Conservation (phyloP, 2,113 vertebrate species). For the Periophthalmodon schlosseri region DNA sequence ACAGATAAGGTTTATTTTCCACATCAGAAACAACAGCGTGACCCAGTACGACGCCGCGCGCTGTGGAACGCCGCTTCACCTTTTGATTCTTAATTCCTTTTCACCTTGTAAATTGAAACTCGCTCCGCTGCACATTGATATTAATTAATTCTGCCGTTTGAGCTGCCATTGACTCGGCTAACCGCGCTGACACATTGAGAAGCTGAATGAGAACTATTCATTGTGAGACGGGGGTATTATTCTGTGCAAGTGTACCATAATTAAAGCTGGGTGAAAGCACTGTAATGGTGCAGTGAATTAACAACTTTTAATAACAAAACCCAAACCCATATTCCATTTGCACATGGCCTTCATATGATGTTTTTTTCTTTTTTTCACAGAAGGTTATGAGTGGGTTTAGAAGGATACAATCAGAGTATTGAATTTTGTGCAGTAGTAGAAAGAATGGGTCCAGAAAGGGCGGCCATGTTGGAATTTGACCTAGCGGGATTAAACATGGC, state of each 20-base stretch:
- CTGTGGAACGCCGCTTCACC: not conserved
- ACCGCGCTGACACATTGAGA: slow-evolving; percentile 5
- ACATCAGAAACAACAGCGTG: not conserved
- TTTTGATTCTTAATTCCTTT: slow-evolving; percentile 26
- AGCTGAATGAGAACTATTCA: slow-evolving; percentile 28
- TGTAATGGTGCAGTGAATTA: slow-evolving; percentile 31
- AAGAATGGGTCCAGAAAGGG: slow-evolving; percentile 10
- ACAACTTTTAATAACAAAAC: slow-evolving; percentile 29
- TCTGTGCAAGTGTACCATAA: slow-evolving; percentile 20
- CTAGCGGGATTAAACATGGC: not conserved
- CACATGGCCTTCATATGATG: slow-evolving; percentile 3
- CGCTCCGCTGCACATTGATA: slow-evolving; percentile 1
- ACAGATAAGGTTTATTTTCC: not conserved
- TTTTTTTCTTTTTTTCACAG: slow-evolving; percentile 7
- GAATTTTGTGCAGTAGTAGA: not conserved
- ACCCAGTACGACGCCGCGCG: not conserved
- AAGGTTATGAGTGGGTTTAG: slow-evolving; percentile 21
- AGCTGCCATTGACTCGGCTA: slow-evolving; percentile 19
- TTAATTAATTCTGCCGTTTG: slow-evolving; percentile 19
- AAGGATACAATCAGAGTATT: slow-evolving; percentile 3
- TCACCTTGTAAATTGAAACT: slow-evolving; percentile 15
- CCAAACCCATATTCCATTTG: slow-evolving; percentile 27
- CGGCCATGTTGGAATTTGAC: not conserved
- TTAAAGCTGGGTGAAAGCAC: slow-evolving; percentile 23
- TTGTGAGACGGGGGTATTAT: slow-evolving; percentile 15